These are phyloP conservation scores for Lissocephala sabroskyi DNA, from an alignment of 2,888 invertebrate genomes.

Conservation along the genomic window DNA sequence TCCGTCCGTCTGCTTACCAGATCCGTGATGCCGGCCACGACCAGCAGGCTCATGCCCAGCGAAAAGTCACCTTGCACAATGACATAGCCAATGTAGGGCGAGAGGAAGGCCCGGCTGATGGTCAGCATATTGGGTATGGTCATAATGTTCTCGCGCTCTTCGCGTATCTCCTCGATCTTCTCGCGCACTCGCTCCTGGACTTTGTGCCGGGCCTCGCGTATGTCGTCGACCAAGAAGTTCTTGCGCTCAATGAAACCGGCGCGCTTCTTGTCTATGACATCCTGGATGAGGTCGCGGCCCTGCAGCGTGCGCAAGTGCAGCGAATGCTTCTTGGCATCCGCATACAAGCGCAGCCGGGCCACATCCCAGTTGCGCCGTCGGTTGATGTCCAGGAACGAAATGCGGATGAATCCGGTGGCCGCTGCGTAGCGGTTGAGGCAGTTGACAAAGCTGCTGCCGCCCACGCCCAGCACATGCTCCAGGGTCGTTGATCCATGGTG, in stretches of 20 bases:
- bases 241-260: conserved; percentile 77
- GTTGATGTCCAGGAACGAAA: conserved; percentile 68
- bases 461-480: conserved; percentile 49
- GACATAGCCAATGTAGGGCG: conserved; percentile 92
- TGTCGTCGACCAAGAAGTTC: conserved; percentile 79
- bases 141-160: conserved; percentile 85
- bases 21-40: conserved; percentile 92
- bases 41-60: conserved; percentile 86
- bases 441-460: conserved; percentile 56
- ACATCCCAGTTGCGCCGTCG: conserved; percentile 69
- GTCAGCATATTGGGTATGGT: conserved; percentile 96
- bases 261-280: conserved; percentile 77
- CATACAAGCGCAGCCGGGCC: conserved; percentile 65
- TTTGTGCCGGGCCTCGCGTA: conserved; percentile 80
- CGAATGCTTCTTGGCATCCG: conserved; percentile 66
- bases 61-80: conserved; percentile 87
- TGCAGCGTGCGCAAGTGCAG: conserved; percentile 70
- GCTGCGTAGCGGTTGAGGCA: conserved; percentile 70
- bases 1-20: conserved; percentile 85
- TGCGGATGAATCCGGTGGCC: conserved; percentile 69
- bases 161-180: conserved; percentile 78
- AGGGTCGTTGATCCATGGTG: conserved; percentile 64
- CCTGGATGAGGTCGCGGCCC: conserved; percentile 74
- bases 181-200: conserved; percentile 82
- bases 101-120: conserved; percentile 85